These are phyloP conservation scores for Leontopithecus rosalia DNA, from an alignment of 2,797 vertebrate species.

Conservation along the genomic window DNA sequence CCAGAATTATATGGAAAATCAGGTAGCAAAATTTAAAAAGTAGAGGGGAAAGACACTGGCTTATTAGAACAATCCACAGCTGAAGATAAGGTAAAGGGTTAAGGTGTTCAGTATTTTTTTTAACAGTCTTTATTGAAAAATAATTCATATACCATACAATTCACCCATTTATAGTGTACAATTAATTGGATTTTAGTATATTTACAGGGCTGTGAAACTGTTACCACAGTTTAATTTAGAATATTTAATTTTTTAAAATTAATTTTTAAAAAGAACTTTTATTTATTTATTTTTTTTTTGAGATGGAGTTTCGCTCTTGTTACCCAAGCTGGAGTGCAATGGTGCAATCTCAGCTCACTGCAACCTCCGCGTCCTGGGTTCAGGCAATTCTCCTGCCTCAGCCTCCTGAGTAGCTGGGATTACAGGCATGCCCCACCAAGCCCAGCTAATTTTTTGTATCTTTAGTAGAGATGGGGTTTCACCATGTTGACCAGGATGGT, in stretches of 20 bases:
- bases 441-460: no score
- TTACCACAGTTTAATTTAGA: not conserved
- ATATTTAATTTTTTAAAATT: not conserved
- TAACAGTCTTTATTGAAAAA: not conserved
- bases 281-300: no score
- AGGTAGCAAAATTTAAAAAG: not conserved
- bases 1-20: slow-evolving; percentile 33
- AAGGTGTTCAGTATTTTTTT: not conserved
- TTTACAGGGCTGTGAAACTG: not conserved
- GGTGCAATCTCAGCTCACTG: no score
- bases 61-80: not conserved
- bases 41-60: not conserved
- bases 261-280: not conserved
- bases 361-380: no score
- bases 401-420: no score
- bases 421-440: no score
- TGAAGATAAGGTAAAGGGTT: not conserved
- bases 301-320: no score
- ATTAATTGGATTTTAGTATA: not conserved
- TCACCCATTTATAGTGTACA: not conserved
- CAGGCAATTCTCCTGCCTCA: no score
- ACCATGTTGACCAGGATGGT: no score
- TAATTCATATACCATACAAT: not conserved
- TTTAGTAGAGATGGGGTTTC: no score
- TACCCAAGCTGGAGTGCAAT: no score